Percentiles rank a stretch among this genome's conserved stretches.
These are phyloP conservation scores for Drosophila biarmipes DNA, from an alignment of 1,140 invertebrate genomes.

Conservation along the genomic window DNA sequence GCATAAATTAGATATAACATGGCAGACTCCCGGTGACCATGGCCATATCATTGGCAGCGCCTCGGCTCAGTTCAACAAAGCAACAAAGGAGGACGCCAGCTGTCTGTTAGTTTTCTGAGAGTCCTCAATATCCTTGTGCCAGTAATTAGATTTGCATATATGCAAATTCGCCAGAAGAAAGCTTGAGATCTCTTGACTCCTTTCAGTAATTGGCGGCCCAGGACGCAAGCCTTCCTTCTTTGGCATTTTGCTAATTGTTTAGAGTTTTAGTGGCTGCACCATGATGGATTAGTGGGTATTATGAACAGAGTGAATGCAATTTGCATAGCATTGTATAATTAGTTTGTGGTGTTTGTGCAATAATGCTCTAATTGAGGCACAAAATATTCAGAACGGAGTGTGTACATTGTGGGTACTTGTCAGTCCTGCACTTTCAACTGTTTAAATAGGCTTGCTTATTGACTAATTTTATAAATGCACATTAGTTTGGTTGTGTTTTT, in stretches of 20 bases:
- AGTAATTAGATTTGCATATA: slow-evolving; percentile 47
- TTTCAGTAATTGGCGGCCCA: slow-evolving; percentile 2
- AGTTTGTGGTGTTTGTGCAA: background rate
- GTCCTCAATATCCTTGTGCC: slow-evolving; percentile 18
- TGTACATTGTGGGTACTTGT: background rate
- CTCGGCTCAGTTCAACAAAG: slow-evolving; percentile 21
- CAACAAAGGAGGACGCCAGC: slow-evolving; percentile 17
- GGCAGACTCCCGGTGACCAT: slow-evolving; percentile 33
- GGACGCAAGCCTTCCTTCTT: background rate
- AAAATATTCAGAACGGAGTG: background rate
- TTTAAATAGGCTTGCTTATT: too few species aligned
- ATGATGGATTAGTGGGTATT: slow-evolving; percentile 5
- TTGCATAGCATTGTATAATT: background rate
- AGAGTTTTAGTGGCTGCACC: background rate
- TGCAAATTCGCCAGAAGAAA: slow-evolving; percentile 19
- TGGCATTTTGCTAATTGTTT: slow-evolving; percentile 21
- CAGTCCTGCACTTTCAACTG: too few species aligned
- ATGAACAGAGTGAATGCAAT: background rate
- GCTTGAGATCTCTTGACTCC: slow-evolving; percentile 1
- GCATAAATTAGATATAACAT: slow-evolving; percentile 67
- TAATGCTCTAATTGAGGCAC: background rate
- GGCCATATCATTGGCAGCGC: slow-evolving; percentile 32
- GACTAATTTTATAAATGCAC: too few species aligned
- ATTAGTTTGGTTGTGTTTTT: too few species aligned
- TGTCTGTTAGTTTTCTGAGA: slow-evolving; percentile 10